Percentiles rank a stretch among this genome's conserved stretches.
Conservation (phyloP, 2,113 vertebrate genomes). For the Euleptes europaea region DNA sequence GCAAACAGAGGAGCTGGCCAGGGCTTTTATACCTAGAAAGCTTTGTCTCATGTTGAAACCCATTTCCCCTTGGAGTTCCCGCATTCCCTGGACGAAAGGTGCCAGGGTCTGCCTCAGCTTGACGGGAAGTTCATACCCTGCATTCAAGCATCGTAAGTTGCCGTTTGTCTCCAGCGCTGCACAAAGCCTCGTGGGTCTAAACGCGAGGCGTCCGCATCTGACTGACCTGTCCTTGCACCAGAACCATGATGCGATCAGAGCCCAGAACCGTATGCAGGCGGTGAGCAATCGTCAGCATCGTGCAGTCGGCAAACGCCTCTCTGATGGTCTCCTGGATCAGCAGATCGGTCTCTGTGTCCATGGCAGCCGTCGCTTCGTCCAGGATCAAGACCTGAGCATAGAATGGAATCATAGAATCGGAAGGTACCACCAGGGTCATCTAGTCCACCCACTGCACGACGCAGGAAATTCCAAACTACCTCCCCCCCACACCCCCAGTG, state of each 20-base stretch:
- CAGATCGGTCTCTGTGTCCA: slow-evolving; percentile 91
- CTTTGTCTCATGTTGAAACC: background rate
- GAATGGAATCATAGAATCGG: too few species aligned
- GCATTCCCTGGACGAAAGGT: background rate
- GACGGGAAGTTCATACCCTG: too few species aligned
- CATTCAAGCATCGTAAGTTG: too few species aligned
- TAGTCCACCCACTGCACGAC: too few species aligned
- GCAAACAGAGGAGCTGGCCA: too few species aligned
- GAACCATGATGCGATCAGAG: slow-evolving; percentile 94
- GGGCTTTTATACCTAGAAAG: background rate
- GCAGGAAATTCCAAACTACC: too few species aligned
- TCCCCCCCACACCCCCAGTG: too few species aligned
- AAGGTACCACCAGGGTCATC: too few species aligned
- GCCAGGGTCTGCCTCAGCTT: too few species aligned
- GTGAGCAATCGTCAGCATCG: slow-evolving; percentile 94
- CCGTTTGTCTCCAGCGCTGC: too few species aligned
- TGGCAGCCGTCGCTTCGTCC: slow-evolving; percentile 96
- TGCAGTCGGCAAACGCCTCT: slow-evolving; percentile 88
- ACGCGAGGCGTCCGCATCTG: background rate
- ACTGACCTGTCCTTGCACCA: slow-evolving; percentile 92
- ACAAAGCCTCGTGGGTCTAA: too few species aligned
- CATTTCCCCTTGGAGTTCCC: too few species aligned
- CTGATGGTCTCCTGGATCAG: slow-evolving; percentile 94
- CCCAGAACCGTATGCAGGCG: slow-evolving; percentile 93
- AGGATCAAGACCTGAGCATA: slow-evolving; percentile 86